phyloP scores from a whole-genome alignment of 2,797 vertebrate species.

The Melanotaenia parkinsoni region DNA sequence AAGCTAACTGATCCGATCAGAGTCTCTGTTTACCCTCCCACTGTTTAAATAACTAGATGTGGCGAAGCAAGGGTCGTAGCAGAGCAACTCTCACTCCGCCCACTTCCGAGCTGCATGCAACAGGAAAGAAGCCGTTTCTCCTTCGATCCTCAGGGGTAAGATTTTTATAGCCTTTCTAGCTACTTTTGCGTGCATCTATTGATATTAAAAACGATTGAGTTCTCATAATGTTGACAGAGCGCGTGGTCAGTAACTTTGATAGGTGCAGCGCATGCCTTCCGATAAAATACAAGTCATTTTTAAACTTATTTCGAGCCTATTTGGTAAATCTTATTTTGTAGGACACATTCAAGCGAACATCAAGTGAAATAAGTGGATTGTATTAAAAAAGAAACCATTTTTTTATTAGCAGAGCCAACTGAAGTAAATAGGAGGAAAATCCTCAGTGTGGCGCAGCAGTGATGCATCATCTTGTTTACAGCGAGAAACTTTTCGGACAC shows the following conservation, averaged over 20 bases:
- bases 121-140: background rate
- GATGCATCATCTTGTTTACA: background rate
- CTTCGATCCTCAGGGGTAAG: background rate
- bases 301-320: background rate
- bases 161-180: rapidly evolving
- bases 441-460: background rate
- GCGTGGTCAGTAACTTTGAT: too few relatives aligned
- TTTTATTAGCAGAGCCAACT: too few relatives aligned
- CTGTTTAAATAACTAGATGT: background rate
- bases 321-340: background rate
- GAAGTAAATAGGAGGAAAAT: background rate
- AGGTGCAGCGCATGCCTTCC: background rate
- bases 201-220: background rate
- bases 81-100: constrained; percentile 2
- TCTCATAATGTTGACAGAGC: background rate
- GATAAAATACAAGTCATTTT: too few relatives aligned
- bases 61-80: background rate
- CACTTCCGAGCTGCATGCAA: background rate
- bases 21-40: background rate
- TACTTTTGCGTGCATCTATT: background rate
- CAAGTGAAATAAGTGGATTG: background rate
- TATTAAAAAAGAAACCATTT: background rate
- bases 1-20: background rate
- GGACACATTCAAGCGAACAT: too few relatives aligned
- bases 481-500: background rate